A percentile compares a stretch with the other conserved stretches of the same genome.
Evolutionary conservation across 2,113 vertebrate species (phyloP).

Genomic region (Diadophis punctatus): DNA sequence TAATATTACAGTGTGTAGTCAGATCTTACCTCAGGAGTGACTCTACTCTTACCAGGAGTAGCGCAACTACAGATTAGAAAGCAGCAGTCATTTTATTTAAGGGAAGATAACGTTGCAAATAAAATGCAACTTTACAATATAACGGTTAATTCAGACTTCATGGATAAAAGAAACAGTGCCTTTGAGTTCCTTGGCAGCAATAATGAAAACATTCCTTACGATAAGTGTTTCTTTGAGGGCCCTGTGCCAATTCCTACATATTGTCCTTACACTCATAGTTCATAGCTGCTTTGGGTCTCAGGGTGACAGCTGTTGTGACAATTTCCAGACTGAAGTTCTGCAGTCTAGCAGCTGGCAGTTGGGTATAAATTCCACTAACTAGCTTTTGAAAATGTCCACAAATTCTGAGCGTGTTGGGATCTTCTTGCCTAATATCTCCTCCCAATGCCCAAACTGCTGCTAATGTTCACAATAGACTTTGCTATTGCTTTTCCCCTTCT

Average conservation of each 20-base stretch:
- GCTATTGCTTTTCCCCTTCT: neutral
- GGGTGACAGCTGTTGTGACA: neutral
- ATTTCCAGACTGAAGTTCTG: neutral
- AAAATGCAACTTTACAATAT: neutral
- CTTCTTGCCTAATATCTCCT: neutral
- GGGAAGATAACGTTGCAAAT: neutral
- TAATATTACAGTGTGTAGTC: neutral
- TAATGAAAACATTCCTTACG: neutral
- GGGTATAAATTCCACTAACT: neutral
- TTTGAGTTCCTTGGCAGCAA: neutral
- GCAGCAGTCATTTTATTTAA: neutral
- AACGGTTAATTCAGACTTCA: neutral
- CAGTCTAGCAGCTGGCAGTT: neutral
- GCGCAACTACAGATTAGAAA: neutral
- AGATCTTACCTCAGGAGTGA: neutral
- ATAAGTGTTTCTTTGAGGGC: neutral
- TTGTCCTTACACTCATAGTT: neutral
- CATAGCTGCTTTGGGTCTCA: neutral
- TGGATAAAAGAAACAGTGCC: neutral
- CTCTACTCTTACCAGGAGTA: neutral
- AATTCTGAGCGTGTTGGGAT: neutral
- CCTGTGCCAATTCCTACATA: neutral
- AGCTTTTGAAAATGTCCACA: neutral
- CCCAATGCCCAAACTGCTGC: neutral
- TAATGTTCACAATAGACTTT: neutral